Evolutionary conservation across 1,140 invertebrate genomes (phyloP).

Genomic region (Drosophila busckii): DNA sequence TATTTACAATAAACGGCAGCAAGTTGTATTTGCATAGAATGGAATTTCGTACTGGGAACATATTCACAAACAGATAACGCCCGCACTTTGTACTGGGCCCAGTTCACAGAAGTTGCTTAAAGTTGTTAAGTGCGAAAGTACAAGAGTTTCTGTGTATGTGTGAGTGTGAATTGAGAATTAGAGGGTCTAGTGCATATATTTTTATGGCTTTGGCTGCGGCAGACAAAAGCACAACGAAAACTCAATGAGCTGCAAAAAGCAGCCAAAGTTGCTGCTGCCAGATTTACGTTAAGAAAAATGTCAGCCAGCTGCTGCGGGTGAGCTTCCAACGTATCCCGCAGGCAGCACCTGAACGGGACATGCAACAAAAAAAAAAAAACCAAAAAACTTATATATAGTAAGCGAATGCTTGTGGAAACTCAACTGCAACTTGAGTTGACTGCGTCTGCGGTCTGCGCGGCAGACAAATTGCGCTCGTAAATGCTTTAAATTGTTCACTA

Average conservation of each 20-base stretch:
- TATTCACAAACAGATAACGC: constrained; percentile 44
- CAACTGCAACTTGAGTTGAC: constrained; percentile 58
- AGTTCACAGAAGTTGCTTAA: constrained; percentile 23
- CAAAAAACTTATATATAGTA: constrained; percentile 8
- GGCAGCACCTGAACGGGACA: not conserved
- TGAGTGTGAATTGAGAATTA: too few relatives aligned
- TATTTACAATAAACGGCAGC: constrained; percentile 70
- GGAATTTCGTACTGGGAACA: constrained; percentile 5
- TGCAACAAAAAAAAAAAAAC: constrained; percentile 6
- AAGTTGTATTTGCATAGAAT: constrained; percentile 8
- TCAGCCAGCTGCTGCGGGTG: constrained; percentile 54
- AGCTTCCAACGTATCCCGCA: too few relatives aligned
- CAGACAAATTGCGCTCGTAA: constrained; percentile 73
- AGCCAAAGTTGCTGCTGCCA: constrained; percentile 65
- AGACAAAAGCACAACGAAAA: constrained; percentile 67
- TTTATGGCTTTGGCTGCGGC: constrained; percentile 52
- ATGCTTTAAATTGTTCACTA: constrained; percentile 69
- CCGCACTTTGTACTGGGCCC: constrained; percentile 37
- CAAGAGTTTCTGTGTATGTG: too few relatives aligned
- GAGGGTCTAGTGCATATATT: constrained; percentile 22
- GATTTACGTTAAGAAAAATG: constrained; percentile 73
- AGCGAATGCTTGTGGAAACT: constrained; percentile 30
- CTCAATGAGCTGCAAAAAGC: constrained; percentile 75
- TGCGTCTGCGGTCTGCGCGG: constrained; percentile 58
- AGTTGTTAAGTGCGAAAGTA: not conserved